Conservation (phyloP, 2,797 vertebrate genomes). For the Pseudopleuronectes americanus region DNA sequence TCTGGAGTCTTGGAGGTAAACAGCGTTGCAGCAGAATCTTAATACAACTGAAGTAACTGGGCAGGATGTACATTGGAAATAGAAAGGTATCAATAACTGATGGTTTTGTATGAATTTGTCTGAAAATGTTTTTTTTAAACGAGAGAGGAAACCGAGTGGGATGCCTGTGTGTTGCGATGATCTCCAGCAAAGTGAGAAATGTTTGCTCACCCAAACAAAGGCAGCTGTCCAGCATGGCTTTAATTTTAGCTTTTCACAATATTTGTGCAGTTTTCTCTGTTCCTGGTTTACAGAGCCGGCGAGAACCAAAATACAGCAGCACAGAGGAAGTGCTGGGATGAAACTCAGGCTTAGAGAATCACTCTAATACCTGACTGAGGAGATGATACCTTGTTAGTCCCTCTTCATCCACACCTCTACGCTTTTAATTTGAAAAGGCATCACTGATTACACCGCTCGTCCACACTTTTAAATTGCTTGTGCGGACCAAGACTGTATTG, state of each 20-base stretch:
- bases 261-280: constrained; percentile 45
- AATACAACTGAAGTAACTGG: too few species aligned
- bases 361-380: too few species aligned
- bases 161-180: constrained; percentile 52
- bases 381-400: too few species aligned
- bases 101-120: background rate
- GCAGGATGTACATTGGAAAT: background rate
- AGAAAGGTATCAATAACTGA: background rate
- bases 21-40: too few species aligned
- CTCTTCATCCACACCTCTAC: too few species aligned
- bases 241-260: constrained; percentile 61
- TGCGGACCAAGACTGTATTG: too few species aligned
- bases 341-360: background rate
- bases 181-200: constrained; percentile 58
- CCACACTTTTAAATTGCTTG: too few species aligned
- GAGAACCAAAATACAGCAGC: too few species aligned
- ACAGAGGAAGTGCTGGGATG: background rate
- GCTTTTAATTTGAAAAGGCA: too few species aligned
- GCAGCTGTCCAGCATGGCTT: constrained; percentile 53
- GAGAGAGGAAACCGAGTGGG: constrained; percentile 22
- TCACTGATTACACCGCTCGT: too few species aligned
- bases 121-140: background rate
- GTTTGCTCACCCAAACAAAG: constrained; percentile 56
- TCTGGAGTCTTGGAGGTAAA: too few species aligned
- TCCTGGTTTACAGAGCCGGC: constrained; percentile 22